phyloP scores from a whole-genome alignment of 2,797 vertebrate species.

The Atherinosoma microstoma region DNA sequence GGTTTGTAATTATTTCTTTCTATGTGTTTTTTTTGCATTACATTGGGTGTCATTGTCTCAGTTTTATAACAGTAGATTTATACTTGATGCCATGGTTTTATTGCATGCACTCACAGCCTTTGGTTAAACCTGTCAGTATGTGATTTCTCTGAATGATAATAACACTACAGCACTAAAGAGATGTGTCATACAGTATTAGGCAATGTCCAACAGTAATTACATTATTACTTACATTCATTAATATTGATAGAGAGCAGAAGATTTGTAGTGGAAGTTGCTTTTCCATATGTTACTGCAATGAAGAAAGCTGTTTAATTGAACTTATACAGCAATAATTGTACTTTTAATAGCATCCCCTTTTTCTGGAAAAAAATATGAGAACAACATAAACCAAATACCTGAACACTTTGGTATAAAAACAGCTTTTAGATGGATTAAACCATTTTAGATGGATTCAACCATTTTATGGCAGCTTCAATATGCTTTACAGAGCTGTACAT shows the following conservation, averaged over 20 bases:
- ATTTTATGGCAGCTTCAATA: neutral
- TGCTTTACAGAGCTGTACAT: neutral
- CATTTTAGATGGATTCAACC: neutral
- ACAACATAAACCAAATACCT: neutral
- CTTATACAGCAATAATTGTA: neutral
- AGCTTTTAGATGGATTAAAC: slow-evolving; percentile 8
- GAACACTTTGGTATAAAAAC: neutral
- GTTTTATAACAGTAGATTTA: neutral
- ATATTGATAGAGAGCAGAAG: neutral
- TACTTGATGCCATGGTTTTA: neutral
- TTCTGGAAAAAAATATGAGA: neutral
- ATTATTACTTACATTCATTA: slow-evolving; percentile 8
- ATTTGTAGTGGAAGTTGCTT: slow-evolving; percentile 1
- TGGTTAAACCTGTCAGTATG: slow-evolving; percentile 5
- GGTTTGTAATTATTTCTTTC: neutral
- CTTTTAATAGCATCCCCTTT: neutral
- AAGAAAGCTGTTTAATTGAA: neutral
- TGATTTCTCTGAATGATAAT: slow-evolving; percentile 8
- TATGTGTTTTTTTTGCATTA: neutral
- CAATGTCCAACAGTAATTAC: slow-evolving; percentile 1
- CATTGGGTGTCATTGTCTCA: neutral
- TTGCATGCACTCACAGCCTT: neutral
- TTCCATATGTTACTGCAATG: neutral
- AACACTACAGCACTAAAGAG: neutral
- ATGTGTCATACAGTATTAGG: slow-evolving; percentile 4